phyloP scores from a whole-genome alignment of 2,888 invertebrate species.

The Platycnemis pennipes region DNA sequence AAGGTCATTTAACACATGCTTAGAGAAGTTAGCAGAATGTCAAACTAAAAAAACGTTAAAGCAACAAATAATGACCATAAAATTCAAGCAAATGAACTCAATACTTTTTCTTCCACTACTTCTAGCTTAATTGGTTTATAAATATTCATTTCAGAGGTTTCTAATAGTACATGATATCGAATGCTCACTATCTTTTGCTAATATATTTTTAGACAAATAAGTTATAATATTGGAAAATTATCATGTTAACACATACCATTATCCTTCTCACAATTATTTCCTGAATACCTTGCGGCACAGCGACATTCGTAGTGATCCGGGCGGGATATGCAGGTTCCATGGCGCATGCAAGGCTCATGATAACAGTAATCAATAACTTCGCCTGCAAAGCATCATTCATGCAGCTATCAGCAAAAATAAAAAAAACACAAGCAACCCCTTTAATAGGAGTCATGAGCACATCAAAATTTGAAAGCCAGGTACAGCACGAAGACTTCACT shows the following conservation, averaged over 20 bases:
- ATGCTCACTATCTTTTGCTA: too few species aligned
- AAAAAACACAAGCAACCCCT: constrained; percentile 69
- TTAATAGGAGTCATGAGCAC: not conserved
- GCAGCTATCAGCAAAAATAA: constrained; percentile 46
- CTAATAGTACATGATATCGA: too few species aligned
- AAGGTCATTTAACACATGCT: too few species aligned
- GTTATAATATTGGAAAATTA: not conserved
- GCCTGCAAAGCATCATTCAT: constrained; percentile 72
- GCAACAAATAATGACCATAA: too few species aligned
- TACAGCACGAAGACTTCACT: not conserved
- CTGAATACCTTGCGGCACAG: constrained; percentile 91
- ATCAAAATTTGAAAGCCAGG: not conserved
- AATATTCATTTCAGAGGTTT: too few species aligned
- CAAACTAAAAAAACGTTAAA: too few species aligned
- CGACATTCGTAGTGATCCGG: constrained; percentile 91
- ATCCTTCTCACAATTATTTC: constrained; percentile 93
- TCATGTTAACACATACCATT: constrained; percentile 78
- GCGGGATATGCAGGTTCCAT: constrained; percentile 89
- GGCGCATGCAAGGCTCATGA: constrained; percentile 91
- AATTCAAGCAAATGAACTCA: too few species aligned
- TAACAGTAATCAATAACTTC: constrained; percentile 85
- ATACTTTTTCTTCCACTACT: too few species aligned
- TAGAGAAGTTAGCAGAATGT: too few species aligned
- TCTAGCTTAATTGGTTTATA: too few species aligned
- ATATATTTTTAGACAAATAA: too few species aligned